Base-by-base conservation (phyloP, 2,888 invertebrate genomes). In the Silvanus unidentatus region DNA sequence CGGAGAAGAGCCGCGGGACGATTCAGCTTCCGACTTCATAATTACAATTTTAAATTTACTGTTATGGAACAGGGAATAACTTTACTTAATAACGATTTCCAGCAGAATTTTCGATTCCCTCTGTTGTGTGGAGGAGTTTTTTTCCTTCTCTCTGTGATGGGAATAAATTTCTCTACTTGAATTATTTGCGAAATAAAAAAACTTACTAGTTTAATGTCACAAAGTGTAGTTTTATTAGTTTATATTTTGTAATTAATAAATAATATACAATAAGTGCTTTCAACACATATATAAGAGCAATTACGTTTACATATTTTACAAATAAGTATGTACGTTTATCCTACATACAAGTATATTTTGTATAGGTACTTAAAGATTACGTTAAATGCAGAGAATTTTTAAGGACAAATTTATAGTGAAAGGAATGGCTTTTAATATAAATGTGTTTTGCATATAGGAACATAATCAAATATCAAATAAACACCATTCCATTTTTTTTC, bases 41-140 rank as follows among this genome's bases (percentile, higher is more conserved):
- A 68, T 68, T 68, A 68, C 62, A 66, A 66, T 68, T 68, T 66
- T 60, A 68, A 66, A 68, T 68, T 66, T 60, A 47, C 52, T 49
- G 42, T 52, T 39, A 22, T 22, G 8, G 8, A 22, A 22, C 22
- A 8, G 47, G 40, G 50, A 53, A 53, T 50, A 50, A 49, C 52
- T 55, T 50, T 40, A 44, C 49, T 57, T 57, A 51, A 55, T 54
- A 54, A 55, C 52, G 56, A 49, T 56, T 32, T 32, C 22, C n/a
- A n/a, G 8, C 22, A 8, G 22, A 22, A 22, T 22, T 22, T 22
- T 22, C 22, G 22, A 22, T 22, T n/a, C n/a, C n/a, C n/a, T n/a
- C n/a, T 22, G 22, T 22, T 22, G 22, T 3, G 8, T 22, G 22
- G 8, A 22, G 8, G 3, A 5, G 4, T 22, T 22, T 22, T 8